phyloP scores from a whole-genome alignment of 2,113 vertebrate genomes.

The Myotis lucifugus region DNA sequence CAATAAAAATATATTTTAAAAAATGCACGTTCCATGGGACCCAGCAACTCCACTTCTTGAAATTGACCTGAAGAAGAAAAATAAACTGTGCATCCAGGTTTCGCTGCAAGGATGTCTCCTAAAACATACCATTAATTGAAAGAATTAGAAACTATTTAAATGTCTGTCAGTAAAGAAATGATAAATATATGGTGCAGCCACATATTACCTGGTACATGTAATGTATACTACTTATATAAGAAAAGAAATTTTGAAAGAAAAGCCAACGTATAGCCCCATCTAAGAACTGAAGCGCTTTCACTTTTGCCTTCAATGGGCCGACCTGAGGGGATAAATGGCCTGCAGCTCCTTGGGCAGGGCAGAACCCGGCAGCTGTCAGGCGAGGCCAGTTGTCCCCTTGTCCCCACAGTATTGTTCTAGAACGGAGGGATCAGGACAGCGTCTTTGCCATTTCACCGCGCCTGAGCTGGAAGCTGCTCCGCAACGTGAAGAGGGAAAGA shows the following conservation, averaged over 20 bases:
- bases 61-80: conserved; percentile 7
- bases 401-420: not conserved
- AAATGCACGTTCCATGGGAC: not conserved
- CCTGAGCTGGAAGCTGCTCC: not conserved
- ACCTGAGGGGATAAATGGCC: not conserved
- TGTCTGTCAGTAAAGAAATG: not conserved
- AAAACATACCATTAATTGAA: not conserved
- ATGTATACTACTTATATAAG: not conserved
- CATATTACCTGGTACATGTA: not conserved
- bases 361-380: too few species aligned
- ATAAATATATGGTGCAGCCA: not conserved
- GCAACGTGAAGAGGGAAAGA: not conserved
- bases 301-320: not conserved
- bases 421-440: not conserved
- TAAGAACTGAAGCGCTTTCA: not conserved
- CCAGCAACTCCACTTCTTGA: not conserved
- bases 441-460: not conserved
- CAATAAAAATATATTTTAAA: not conserved
- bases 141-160: not conserved
- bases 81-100: not conserved
- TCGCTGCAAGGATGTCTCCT: not conserved
- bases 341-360: not conserved
- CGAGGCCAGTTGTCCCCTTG: not conserved
- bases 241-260: not conserved
- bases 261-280: not conserved